Evolutionary conservation across 2,888 invertebrate species (phyloP).

Genomic region (Macroteleia sp.): DNA sequence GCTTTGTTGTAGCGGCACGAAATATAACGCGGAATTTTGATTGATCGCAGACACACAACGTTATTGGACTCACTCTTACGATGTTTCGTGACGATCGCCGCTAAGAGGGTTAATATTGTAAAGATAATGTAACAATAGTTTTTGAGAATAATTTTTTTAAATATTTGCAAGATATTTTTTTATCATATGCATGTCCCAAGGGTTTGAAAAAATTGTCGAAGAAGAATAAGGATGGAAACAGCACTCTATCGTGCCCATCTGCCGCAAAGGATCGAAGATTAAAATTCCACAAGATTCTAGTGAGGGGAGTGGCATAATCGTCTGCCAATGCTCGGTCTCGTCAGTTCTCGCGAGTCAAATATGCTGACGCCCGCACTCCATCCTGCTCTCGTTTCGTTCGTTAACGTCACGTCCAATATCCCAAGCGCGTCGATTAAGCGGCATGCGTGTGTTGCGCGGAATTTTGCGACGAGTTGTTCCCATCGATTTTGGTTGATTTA

Average conservation of each 20-base stretch:
- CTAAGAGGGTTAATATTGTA: too few relatives aligned
- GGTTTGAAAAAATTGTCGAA: too few relatives aligned
- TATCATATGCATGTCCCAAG: too few relatives aligned
- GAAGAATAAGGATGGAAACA: too few relatives aligned
- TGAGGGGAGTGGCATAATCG: constrained; percentile 47
- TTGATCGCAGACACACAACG: too few relatives aligned
- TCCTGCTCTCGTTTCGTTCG: neutral
- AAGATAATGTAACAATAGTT: too few relatives aligned
- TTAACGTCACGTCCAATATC: constrained; percentile 42
- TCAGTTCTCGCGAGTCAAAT: constrained; percentile 48
- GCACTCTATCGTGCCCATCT: constrained; percentile 49
- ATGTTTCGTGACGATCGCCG: too few relatives aligned
- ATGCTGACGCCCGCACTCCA: constrained; percentile 5
- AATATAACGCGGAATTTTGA: too few relatives aligned
- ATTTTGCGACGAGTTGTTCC: constrained; percentile 50
- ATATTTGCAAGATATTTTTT: too few relatives aligned
- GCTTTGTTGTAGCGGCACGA: too few relatives aligned
- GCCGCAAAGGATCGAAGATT: constrained; percentile 64
- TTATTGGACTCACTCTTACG: too few relatives aligned
- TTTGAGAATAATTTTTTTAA: too few relatives aligned
- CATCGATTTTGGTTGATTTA: constrained; percentile 32
- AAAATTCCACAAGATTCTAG: constrained; percentile 65
- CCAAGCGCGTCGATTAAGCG: constrained; percentile 65
- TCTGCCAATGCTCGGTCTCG: constrained; percentile 35
- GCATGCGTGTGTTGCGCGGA: constrained; percentile 48